Base-by-base conservation (phyloP, 2,113 vertebrate genomes). In the Egretta garzetta region DNA sequence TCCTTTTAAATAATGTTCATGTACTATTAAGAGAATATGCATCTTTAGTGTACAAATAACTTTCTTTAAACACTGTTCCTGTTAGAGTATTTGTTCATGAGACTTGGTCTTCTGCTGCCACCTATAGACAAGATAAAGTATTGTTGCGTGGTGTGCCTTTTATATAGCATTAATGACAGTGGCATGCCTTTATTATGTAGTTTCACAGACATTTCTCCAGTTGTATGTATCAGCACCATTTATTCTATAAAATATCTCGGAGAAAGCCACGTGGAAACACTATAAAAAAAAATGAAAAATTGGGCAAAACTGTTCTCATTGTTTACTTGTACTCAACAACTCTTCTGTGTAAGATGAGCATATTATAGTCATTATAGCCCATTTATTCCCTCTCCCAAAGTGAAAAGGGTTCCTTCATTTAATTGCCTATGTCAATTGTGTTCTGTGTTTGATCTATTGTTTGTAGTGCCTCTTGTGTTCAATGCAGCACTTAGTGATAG, bases 1-100 rank as follows among this genome's bases (percentile, higher is more conserved):
- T 96, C 47, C 82, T 90, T 55, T 98, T 98, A 97, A 98, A 98
- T 97, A 98, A 97, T 96, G 92, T 97, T 88, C 60, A 85, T 96
- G 83, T 96, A 95, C 92, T 97, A 96, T 96, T 97, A 97, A 98
- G 60, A 97, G 59, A 98, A 98, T 97, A 95, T 93, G 81, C 32
- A 41, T 96, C 91, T 95, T 95, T 91, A 90, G 83, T 81, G 77
- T 91, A 88, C 67, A 82, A 85, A 96, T 84, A 98, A 98, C 96
- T 98, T 97, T 93, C 93, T 97, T 96, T 52, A 68, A 90, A 72
- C 45, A 24, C 10, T 14, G 14, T 9, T 79, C 30, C 10, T 19
- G 7, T 73, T 10, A 3, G 6, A 47, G 8, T 14, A 35, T 59
- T 86, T 37, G 41, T 28, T 76, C 10, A 3, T 32, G 45, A 97